These are phyloP conservation scores for Nematopogon swammerdamellus DNA, from an alignment of 2,888 invertebrate genomes.

Conservation along the genomic window DNA sequence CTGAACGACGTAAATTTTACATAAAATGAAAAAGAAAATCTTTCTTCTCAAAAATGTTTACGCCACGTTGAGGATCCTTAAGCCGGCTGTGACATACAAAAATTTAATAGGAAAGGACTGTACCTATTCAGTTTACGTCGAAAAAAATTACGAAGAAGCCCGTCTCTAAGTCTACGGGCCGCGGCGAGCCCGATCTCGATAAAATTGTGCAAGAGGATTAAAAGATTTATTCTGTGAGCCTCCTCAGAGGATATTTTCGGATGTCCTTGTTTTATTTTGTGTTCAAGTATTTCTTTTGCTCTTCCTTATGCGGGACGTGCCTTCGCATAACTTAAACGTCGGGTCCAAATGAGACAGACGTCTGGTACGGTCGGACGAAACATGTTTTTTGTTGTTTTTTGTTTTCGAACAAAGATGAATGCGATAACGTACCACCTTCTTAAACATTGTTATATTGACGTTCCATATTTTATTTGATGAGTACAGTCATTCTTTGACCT, in stretches of 20 bases:
- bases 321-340: constrained; percentile 27
- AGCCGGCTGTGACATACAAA: not conserved
- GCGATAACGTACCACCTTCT: too few relatives aligned
- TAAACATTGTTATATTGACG: too few relatives aligned
- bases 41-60: not conserved
- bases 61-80: not conserved
- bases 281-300: constrained; percentile 29
- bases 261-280: constrained; percentile 41
- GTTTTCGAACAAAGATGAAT: too few relatives aligned
- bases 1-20: too few relatives aligned
- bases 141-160: not conserved
- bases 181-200: constrained; percentile 32
- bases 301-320: constrained; percentile 20
- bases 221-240: constrained; percentile 48
- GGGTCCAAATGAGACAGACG: not conserved
- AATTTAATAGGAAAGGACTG: not conserved
- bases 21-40: too few relatives aligned
- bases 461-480: too few relatives aligned
- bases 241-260: constrained; percentile 43
- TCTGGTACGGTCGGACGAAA: constrained; percentile 10
- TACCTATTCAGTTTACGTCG: not conserved
- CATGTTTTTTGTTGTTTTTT: constrained; percentile 26
- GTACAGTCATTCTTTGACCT: too few relatives aligned
- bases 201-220: constrained; percentile 52
- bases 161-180: not conserved